Evolutionary conservation across 2,797 vertebrate genomes (phyloP).

Genomic region (Perdix hodgsoniae): DNA sequence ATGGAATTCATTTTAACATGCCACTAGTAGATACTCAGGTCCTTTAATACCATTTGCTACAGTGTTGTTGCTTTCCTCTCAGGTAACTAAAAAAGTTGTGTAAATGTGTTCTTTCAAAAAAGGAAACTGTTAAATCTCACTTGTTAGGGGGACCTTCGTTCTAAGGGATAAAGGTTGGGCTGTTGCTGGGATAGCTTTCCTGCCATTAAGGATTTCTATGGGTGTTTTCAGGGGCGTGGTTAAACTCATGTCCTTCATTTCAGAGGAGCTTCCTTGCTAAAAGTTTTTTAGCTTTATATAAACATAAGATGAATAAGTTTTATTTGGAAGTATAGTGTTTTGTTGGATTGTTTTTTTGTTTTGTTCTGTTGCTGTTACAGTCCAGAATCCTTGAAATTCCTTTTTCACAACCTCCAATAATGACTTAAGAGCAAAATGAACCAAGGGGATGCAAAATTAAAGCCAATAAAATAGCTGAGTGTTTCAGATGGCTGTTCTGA

Average conservation of each 20-base stretch:
- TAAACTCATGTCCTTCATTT: neutral
- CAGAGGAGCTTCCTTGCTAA: neutral
- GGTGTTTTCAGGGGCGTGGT: neutral
- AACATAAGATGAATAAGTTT: neutral
- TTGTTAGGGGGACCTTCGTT: neutral
- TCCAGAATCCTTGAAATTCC: neutral
- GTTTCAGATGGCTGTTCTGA: neutral
- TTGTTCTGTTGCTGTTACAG: neutral
- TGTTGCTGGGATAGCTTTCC: neutral
- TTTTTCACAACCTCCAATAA: neutral
- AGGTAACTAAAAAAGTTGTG: neutral
- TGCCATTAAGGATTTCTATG: neutral
- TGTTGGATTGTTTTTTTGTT: neutral
- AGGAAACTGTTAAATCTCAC: neutral
- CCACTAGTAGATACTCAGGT: neutral
- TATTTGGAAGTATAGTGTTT: neutral
- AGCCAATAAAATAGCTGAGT: neutral
- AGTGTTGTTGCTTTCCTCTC: neutral
- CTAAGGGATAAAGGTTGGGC: constrained; percentile 2
- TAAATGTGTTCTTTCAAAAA: neutral
- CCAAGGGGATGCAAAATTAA: rapidly evolving
- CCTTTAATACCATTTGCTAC: neutral
- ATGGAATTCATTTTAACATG: neutral
- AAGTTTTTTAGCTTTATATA: neutral
- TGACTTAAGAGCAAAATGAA: neutral